Base-by-base conservation (phyloP, 2,888 invertebrate species). In the Chydorus sphaericus region DNA sequence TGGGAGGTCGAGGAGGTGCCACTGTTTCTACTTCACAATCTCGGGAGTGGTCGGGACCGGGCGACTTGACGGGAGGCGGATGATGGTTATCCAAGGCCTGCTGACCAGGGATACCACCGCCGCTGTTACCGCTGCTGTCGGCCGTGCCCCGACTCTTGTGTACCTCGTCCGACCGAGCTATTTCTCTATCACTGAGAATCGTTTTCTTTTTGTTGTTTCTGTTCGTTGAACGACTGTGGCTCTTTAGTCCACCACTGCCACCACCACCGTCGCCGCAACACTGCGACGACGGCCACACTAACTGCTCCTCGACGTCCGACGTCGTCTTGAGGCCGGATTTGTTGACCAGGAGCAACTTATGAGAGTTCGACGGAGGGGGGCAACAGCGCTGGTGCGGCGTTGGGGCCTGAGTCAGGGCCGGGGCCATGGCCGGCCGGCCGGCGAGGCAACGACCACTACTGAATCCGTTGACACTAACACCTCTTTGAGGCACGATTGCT, bases 401-500 rank as follows among this genome's bases (percentile, higher is more conserved):
- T n/a, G n/a, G n/a, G 31, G 71, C 78, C 76, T 87, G 85, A 70
- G 88, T 85, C 74, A 89, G 81, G 77, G 90, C 90, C 77, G 90
- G 90, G 80, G 90, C 90, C 90, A 91, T 90, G 80, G 84, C 78
- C 39, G 16, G 16, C 10, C 7, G 39, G 18, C 39, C 8, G 10
- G n/a, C n/a, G n/a, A n/a, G n/a, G n/a, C n/a, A n/a, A n/a, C n/a
- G n/a, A n/a, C n/a, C n/a, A n/a, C n/a, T n/a, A n/a, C n/a, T n/a
- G n/a, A 23, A 8, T 36, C 37, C 52, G 6, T 16, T 11, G 37
- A 18, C 52, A 18, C 4, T 23, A n/a, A 6, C 18, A 28, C 23
- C 44, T n/a, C n/a, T n/a, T n/a, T n/a, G n/a, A n/a, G 44, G 18
- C 23, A 26, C 23, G 44, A 44, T 44, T 20, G 26, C 14, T 44